Evolutionary conservation across 2,797 vertebrate species (phyloP).

Genomic region (Emydoidea blandingii): DNA sequence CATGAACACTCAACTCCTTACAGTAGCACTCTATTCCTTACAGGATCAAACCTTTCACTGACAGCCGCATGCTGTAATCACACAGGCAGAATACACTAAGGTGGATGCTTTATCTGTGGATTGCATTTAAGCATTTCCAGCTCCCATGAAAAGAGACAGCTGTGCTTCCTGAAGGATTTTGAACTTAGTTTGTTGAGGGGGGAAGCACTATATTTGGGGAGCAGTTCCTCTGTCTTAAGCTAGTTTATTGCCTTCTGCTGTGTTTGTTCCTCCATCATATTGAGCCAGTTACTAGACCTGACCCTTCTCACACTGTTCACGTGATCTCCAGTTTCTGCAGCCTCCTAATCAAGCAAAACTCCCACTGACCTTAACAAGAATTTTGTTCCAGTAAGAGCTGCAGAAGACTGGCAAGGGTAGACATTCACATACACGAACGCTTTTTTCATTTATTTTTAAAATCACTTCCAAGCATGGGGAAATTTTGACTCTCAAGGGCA

Average conservation of each 20-base stretch:
- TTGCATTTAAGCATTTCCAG: background rate
- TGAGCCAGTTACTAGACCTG: slow-evolving; percentile 4
- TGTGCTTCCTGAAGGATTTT: background rate
- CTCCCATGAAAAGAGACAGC: background rate
- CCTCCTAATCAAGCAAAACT: slow-evolving; percentile 49
- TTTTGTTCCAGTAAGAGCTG: slow-evolving; percentile 38
- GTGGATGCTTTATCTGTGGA: background rate
- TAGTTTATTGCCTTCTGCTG: background rate
- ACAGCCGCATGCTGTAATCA: background rate
- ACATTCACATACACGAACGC: slow-evolving; percentile 6
- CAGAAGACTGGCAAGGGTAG: slow-evolving; percentile 36
- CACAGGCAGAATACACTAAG: background rate
- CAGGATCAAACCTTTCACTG: background rate
- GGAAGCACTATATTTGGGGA: background rate
- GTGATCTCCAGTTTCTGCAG: slow-evolving; percentile 12
- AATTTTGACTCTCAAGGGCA: slow-evolving; percentile 75
- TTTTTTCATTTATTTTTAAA: background rate
- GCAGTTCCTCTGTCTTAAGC: background rate
- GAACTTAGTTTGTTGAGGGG: background rate
- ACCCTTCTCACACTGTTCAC: background rate
- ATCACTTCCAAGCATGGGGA: slow-evolving; percentile 64
- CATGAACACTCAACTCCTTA: accelerated
- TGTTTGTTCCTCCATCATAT: background rate
- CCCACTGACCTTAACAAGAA: slow-evolving; percentile 44
- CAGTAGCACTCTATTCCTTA: background rate